phyloP scores from a whole-genome alignment of 2,797 vertebrate species.

The Echeneis naucrates region DNA sequence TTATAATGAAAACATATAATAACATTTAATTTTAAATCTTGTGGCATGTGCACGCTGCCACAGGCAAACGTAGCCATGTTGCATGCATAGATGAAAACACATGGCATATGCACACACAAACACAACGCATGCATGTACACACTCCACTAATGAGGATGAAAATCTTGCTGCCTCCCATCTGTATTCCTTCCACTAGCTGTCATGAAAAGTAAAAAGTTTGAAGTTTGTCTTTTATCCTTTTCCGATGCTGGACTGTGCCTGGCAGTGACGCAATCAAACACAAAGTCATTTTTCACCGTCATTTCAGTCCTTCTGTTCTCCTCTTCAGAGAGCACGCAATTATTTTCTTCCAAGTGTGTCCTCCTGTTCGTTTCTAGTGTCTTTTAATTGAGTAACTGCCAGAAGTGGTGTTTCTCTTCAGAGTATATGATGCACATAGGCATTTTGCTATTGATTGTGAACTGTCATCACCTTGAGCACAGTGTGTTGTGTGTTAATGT shows the following conservation, averaged over 20 bases:
- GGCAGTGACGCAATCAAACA: slow-evolving; percentile 52
- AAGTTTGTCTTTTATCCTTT: slow-evolving; percentile 64
- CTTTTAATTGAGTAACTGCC: slow-evolving; percentile 26
- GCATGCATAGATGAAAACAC: slow-evolving; percentile 1
- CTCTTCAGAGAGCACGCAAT: slow-evolving; percentile 24
- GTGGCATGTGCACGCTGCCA: neutral
- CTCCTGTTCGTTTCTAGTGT: slow-evolving; percentile 10
- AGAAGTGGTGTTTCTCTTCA: neutral
- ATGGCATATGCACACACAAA: neutral
- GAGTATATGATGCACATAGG: neutral
- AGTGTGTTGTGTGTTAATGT: slow-evolving; percentile 22
- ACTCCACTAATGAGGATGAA: slow-evolving; percentile 69
- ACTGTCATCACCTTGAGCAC: slow-evolving; percentile 13
- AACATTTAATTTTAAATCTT: neutral
- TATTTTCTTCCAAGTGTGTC: neutral
- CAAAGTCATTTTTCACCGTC: slow-evolving; percentile 35
- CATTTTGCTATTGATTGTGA: neutral
- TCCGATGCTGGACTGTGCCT: slow-evolving; percentile 43
- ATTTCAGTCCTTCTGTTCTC: slow-evolving; percentile 28
- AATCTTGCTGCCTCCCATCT: slow-evolving; percentile 52
- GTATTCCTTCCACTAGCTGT: slow-evolving; percentile 63
- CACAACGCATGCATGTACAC: slow-evolving; percentile 7
- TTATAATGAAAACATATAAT: neutral
- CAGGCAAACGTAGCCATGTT: slow-evolving; percentile 12
- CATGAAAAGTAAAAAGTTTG: slow-evolving; percentile 61